phyloP scores from a whole-genome alignment of 1,140 invertebrate species.

The Meloidogyne floridensis region DNA sequence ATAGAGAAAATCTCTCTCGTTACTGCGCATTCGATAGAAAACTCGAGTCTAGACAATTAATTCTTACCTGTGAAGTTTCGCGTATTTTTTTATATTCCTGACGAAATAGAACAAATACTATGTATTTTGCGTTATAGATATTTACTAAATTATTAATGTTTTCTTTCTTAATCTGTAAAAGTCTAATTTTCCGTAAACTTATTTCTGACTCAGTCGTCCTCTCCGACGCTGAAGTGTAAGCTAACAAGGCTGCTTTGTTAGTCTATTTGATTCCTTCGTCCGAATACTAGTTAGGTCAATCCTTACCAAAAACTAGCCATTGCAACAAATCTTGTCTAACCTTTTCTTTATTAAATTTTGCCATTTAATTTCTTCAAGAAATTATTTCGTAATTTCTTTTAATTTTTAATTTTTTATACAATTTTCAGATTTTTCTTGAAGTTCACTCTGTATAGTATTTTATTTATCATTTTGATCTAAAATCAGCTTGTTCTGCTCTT shows the following conservation, averaged over 20 bases:
- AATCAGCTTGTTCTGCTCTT: constrained; percentile 1
- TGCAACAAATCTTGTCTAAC: neutral
- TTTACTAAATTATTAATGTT: too few species aligned
- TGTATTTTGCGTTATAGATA: too few species aligned
- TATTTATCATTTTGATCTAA: neutral
- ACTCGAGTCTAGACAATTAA: too few species aligned
- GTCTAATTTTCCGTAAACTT: neutral
- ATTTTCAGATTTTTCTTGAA: neutral
- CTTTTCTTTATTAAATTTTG: neutral
- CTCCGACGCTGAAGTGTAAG: neutral
- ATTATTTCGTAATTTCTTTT: neutral
- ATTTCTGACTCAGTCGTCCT: neutral
- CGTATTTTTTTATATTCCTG: too few species aligned
- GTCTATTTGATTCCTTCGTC: neutral
- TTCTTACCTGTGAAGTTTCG: too few species aligned
- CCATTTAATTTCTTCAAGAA: neutral
- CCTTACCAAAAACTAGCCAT: neutral
- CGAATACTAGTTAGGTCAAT: neutral
- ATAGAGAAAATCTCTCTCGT: too few species aligned
- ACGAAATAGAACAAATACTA: too few species aligned
- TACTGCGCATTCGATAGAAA: too few species aligned
- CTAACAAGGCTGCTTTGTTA: neutral
- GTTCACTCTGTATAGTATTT: neutral
- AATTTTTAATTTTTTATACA: neutral
- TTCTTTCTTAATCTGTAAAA: too few species aligned